These are phyloP conservation scores for Pelochelys cantorii DNA, from an alignment of 2,797 vertebrate species.

Conservation along the genomic window DNA sequence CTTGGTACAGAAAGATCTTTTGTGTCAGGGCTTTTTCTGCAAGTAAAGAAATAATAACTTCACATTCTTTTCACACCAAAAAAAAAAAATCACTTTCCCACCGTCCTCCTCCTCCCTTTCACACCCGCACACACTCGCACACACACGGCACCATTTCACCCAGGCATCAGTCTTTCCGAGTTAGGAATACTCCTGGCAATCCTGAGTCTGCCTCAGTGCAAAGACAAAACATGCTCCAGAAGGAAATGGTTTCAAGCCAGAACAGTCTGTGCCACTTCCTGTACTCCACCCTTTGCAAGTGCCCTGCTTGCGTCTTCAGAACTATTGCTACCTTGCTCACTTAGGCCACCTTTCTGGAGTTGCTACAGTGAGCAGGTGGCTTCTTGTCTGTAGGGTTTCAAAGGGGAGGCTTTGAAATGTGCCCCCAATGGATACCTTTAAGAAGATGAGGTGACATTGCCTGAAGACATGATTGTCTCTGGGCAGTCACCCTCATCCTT, in stretches of 20 bases:
- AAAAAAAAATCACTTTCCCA: slow-evolving; percentile 36
- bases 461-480: slow-evolving; percentile 90
- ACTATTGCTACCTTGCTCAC: slow-evolving; percentile 68
- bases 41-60: slow-evolving; percentile 69
- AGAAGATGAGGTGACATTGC: slow-evolving; percentile 88
- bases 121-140: slow-evolving; percentile 60
- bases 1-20: slow-evolving; percentile 58
- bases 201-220: slow-evolving; percentile 80
- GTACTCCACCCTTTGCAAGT: slow-evolving; percentile 74
- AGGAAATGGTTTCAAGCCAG: slow-evolving; percentile 65
- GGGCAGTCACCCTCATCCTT: slow-evolving; percentile 92
- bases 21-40: slow-evolving; percentile 67
- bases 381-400: slow-evolving; percentile 13
- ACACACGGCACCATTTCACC: slow-evolving; percentile 65
- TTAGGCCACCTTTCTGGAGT: not conserved
- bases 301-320: slow-evolving; percentile 73
- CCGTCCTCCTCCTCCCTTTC: slow-evolving; percentile 35
- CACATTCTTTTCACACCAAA: slow-evolving; percentile 66
- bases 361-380: slow-evolving; percentile 47
- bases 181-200: slow-evolving; percentile 72
- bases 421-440: slow-evolving; percentile 67
- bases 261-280: slow-evolving; percentile 68
- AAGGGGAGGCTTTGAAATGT: slow-evolving; percentile 50
- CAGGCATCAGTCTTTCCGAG: slow-evolving; percentile 71
- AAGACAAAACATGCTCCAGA: slow-evolving; percentile 79